phyloP scores from a whole-genome alignment of 2,888 invertebrate species.

The Melipona bicolor region DNA sequence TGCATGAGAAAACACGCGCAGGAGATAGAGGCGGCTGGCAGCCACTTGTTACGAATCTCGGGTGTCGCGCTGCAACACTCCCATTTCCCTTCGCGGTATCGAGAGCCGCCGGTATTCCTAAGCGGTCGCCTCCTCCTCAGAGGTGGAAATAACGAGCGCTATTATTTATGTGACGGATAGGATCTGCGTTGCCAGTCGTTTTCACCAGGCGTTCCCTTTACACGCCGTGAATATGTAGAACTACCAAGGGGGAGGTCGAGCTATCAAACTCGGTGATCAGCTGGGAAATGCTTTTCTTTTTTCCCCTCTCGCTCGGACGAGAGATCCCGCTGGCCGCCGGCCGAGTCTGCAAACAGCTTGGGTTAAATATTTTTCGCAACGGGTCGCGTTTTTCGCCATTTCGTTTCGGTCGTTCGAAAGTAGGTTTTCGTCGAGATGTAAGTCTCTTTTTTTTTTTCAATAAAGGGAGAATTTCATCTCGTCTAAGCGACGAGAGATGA shows the following conservation, averaged over 20 bases:
- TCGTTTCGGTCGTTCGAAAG: too few species aligned
- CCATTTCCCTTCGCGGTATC: conserved; percentile 11
- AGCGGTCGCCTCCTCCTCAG: conserved; percentile 5
- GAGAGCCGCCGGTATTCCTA: conserved; percentile 18
- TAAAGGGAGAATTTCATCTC: too few species aligned
- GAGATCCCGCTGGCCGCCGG: conserved; percentile 5
- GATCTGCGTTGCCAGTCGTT: conserved; percentile 37
- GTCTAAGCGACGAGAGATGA: too few species aligned
- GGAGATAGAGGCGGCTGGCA: background rate
- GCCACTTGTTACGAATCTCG: conserved; percentile 3
- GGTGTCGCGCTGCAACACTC: conserved; percentile 9
- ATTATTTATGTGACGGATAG: conserved; percentile 48
- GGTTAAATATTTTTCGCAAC: conserved; percentile 13
- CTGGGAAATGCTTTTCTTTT: conserved; percentile 42
- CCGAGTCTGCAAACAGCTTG: conserved; percentile 1
- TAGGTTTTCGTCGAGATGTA: too few species aligned
- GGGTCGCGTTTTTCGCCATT: too few species aligned
- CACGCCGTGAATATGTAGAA: conserved; percentile 54
- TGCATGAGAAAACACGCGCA: background rate
- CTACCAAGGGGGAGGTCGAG: background rate
- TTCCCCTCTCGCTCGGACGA: conserved; percentile 1
- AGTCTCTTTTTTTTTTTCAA: too few species aligned
- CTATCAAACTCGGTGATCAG: conserved; percentile 40
- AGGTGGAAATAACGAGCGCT: conserved; percentile 38
- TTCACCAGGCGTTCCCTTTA: conserved; percentile 34